Conservation (phyloP, 2,113 vertebrate genomes). For the Gnathonemus longibarbis region DNA sequence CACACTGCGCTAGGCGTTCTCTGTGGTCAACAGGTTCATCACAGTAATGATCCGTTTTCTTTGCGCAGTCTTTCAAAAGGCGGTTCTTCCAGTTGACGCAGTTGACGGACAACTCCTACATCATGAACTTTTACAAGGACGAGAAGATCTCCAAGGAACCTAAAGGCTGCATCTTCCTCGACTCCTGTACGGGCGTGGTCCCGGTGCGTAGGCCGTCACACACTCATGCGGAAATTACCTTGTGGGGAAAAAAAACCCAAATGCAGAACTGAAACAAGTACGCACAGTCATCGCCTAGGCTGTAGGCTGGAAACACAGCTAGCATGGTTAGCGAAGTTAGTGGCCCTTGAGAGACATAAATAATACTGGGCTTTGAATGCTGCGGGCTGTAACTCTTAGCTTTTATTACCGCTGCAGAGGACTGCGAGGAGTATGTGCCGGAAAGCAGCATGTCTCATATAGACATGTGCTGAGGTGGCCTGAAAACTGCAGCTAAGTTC, state of each 20-base stretch:
- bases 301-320: background rate
- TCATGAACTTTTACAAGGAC: constrained; percentile 99
- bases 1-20: background rate
- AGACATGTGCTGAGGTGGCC: background rate
- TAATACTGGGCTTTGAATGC: background rate
- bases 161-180: constrained; percentile 96
- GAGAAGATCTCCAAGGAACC: constrained; percentile 98
- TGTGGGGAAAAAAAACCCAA: background rate
- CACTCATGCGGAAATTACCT: background rate
- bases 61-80: constrained; percentile 87
- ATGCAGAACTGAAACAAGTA: background rate
- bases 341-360: background rate
- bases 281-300: background rate
- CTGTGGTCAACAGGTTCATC: background rate
- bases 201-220: constrained; percentile 66
- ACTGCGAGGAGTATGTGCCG: background rate
- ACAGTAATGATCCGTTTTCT: constrained; percentile 15
- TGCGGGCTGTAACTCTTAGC: background rate
- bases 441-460: background rate
- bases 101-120: constrained; percentile 91
- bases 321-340: background rate
- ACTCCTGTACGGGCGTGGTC: constrained; percentile 92
- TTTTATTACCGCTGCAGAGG: background rate
- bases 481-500: background rate
- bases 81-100: constrained; percentile 96